Conservation (phyloP, 2,888 invertebrate species). For the Temnothorax rugatulus region DNA sequence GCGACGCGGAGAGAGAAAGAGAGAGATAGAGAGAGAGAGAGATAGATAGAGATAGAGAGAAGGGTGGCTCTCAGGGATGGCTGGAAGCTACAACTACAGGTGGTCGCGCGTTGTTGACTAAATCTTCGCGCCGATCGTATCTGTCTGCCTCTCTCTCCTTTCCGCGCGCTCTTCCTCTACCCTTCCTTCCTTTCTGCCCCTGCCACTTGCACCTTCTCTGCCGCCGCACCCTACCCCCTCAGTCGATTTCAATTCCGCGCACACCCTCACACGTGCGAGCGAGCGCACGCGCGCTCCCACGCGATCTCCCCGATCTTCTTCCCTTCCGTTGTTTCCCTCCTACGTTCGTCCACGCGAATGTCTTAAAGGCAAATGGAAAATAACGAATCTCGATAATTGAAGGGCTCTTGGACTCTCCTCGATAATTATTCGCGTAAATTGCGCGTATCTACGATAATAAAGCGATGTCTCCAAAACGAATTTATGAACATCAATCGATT, state of each 20-base stretch:
- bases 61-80: constrained; percentile 65
- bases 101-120: constrained; percentile 80
- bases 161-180: constrained; percentile 48
- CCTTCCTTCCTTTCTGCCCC: not conserved
- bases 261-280: constrained; percentile 43
- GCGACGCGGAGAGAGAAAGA: constrained; percentile 28
- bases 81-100: constrained; percentile 82
- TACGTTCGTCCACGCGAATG: not conserved
- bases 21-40: not conserved
- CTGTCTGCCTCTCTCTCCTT: constrained; percentile 42
- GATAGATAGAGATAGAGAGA: constrained; percentile 7
- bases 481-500: not conserved
- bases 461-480: not conserved
- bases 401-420: not conserved
- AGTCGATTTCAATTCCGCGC: constrained; percentile 36
- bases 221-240: not conserved
- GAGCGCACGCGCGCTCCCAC: constrained; percentile 57
- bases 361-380: not conserved
- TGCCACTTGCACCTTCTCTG: not conserved
- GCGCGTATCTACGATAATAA: not conserved
- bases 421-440: not conserved
- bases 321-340: not conserved
- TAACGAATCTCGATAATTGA: not conserved
- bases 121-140: constrained; percentile 73
- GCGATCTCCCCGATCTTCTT: constrained; percentile 16